Evolutionary conservation across 1,140 invertebrate species (phyloP), one percentile per base, ranked within the genome.

Genomic region (Neuroterus valhalla): DNA sequence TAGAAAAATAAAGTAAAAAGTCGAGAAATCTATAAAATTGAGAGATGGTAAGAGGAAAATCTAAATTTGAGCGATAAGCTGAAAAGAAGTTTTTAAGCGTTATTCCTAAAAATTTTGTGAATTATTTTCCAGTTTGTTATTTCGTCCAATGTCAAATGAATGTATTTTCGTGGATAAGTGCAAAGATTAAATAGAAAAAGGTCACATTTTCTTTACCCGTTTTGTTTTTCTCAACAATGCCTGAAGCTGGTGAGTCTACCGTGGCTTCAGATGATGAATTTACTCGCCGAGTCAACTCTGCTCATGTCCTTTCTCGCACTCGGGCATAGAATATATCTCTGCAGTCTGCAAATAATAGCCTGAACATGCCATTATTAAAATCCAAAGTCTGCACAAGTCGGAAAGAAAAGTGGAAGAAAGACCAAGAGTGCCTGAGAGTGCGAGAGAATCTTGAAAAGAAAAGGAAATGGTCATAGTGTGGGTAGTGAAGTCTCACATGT

Each of bases 311-410:
- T 62, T 55, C 31, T 62, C 23, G 15, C 26, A 38, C 26, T 31
- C 23, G 15, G 21, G 55, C 12, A 62, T 14, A 62, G 23, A 26
- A 62, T 62, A 62, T 62, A 62, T 62, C 14, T 31, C 23, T 62
- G 26, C 55, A 62, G 55, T 26, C 55, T 62, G 55, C 55, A 26
- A 62, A 62, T 62, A 62, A 62, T 62, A 62, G 55, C 55, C 23
- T n/a, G 26, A 62, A 62, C 55, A 62, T 8, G 55, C 55, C 55
- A 62, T 62, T 38, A 62, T 62, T 62, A 62, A 62, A 62, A 62
- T 62, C 55, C 55, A 62, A 62, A 62, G 23, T 62, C 55, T 62
- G 21, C 55, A 62, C 55, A 31, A 62, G 55, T 62, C 26, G 14
- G 23, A 62, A 26, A 62, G 23, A 3, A 23, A 26, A 15, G 23